Conservation (phyloP, 2,113 vertebrate species). For the Urocolius indicus region DNA sequence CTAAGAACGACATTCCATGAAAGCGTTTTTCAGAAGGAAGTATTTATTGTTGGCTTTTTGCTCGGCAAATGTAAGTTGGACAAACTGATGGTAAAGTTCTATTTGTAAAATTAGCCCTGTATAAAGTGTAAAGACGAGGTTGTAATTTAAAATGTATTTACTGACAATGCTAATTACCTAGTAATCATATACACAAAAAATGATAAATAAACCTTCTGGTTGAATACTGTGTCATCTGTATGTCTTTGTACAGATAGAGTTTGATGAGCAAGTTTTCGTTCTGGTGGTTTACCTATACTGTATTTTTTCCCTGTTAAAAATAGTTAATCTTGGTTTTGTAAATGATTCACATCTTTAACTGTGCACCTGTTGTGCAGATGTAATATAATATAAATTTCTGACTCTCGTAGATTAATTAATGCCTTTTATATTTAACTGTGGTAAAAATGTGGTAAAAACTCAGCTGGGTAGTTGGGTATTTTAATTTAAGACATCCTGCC, state of each 20-base stretch:
- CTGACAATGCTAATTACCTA: conserved; percentile 73
- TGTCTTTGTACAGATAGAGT: neutral
- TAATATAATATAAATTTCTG: neutral
- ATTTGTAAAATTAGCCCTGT: conserved; percentile 76
- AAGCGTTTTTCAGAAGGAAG: neutral
- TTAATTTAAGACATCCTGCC: neutral
- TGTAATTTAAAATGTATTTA: conserved; percentile 79
- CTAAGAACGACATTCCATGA: neutral
- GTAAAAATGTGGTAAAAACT: neutral
- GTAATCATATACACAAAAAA: neutral
- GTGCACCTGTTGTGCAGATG: conserved; percentile 7
- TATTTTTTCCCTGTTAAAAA: conserved; percentile 32
- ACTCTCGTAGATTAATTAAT: neutral
- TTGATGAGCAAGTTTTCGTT: neutral
- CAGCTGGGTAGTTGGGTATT: neutral
- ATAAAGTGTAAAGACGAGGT: conserved; percentile 73
- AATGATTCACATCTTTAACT: neutral
- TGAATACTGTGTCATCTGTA: neutral
- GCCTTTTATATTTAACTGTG: neutral
- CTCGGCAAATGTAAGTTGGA: conserved; percentile 38
- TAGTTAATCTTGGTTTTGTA: conserved; percentile 20
- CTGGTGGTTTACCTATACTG: neutral
- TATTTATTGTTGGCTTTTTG: conserved; percentile 72
- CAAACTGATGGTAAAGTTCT: conserved; percentile 38
- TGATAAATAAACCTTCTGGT: conserved; percentile 53